Percentiles rank a stretch among this genome's conserved stretches.
Evolutionary conservation across 2,113 vertebrate genomes (phyloP).

Genomic region (Struthio camelus): DNA sequence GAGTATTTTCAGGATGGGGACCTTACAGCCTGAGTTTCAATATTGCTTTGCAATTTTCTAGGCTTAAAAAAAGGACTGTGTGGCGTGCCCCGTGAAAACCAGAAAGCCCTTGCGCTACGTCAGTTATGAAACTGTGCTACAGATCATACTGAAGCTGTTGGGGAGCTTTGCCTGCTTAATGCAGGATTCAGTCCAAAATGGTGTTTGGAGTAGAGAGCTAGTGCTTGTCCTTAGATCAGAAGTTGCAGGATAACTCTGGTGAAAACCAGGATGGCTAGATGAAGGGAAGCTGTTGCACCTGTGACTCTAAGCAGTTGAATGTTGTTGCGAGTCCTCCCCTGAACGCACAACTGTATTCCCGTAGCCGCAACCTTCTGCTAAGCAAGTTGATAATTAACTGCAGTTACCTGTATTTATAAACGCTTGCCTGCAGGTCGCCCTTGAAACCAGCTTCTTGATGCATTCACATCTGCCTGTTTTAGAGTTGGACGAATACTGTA

Average conservation of each 20-base stretch:
- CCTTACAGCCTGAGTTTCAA: background rate
- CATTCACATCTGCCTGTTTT: accelerated
- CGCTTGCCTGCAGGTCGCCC: background rate
- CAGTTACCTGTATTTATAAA: background rate
- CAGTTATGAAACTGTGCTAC: accelerated
- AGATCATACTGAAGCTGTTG: accelerated
- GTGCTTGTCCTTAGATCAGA: background rate
- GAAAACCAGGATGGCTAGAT: accelerated
- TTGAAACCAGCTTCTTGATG: background rate
- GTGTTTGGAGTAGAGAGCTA: background rate
- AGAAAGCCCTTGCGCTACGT: background rate
- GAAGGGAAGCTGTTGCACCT: background rate
- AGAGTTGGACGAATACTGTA: background rate
- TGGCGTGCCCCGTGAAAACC: background rate
- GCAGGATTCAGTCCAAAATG: background rate
- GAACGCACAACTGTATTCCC: accelerated
- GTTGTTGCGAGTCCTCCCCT: background rate
- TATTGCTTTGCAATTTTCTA: background rate
- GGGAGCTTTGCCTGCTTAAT: background rate
- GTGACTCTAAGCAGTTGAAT: background rate
- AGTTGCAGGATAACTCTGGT: background rate
- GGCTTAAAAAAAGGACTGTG: accelerated
- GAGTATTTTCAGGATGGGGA: background rate
- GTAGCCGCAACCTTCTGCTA: background rate
- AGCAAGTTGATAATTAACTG: background rate